A percentile compares a stretch with the other conserved stretches of the same genome.
phyloP scores from a whole-genome alignment of 2,888 invertebrate genomes.

The Aricia artaxerxes region DNA sequence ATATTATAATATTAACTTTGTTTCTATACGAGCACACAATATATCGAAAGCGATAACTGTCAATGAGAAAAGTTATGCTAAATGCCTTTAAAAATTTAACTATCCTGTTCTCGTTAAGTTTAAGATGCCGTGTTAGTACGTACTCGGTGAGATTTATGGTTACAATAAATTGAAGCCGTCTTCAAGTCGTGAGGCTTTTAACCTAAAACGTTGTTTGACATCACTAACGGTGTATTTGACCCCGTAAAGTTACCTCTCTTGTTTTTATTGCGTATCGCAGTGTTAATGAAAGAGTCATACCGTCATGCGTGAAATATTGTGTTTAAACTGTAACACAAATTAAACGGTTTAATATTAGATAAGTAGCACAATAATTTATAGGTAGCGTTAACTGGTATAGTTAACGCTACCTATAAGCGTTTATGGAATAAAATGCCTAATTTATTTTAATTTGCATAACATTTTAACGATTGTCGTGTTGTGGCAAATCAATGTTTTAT shows the following conservation, averaged over 20 bases:
- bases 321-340: neutral
- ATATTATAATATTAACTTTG: too few relatives aligned
- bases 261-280: neutral
- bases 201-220: slow-evolving; percentile 38
- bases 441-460: slow-evolving; percentile 15
- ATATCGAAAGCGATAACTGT: neutral
- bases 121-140: neutral
- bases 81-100: neutral
- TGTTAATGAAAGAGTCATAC: neutral
- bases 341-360: neutral
- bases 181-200: slow-evolving; percentile 34
- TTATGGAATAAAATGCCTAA: neutral
- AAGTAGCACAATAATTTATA: neutral
- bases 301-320: neutral
- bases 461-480: neutral
- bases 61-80: neutral
- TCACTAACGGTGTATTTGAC: slow-evolving; percentile 39
- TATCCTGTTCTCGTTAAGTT: neutral
- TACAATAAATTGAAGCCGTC: slow-evolving; percentile 18
- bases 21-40: too few relatives aligned
- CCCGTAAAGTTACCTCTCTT: slow-evolving; percentile 33
- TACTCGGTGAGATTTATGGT: neutral
- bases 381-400: neutral
- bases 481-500: neutral
- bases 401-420: too few relatives aligned